Base-by-base conservation (phyloP, 2,888 invertebrate genomes). In the Rapana venosa region DNA sequence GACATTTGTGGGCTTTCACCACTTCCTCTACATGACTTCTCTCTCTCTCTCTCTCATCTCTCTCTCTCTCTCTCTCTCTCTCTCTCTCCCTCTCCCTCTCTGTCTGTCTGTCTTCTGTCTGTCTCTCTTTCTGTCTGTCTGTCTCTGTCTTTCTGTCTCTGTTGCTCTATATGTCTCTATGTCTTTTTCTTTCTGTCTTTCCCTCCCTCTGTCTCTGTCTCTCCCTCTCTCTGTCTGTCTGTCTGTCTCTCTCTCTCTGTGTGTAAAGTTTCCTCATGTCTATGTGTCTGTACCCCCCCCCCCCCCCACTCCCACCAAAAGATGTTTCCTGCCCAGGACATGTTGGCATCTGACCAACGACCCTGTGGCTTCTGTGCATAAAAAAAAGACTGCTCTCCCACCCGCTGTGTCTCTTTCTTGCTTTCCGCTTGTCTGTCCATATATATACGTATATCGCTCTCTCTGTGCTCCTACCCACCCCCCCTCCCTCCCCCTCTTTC, bases 41-140 rank as follows among this genome's bases (percentile, higher is more conserved):
- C 66, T 66, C 66, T 66, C 20, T 81, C 81, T 81, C 81, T 26
- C 32, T 81, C 81, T 81, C n/a, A n/a, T n/a, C 20, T 81, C 32
- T 81, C 20, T 81, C 81, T 81, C 15, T 81, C 81, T 81, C 20
- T 81, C 32, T 81, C 20, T 81, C 81, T 81, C 15, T 81, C 81
- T 81, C 81, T 81, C 81, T 81, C 81, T 81, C 81, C 15, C 81
- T 81, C 81, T 81, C 81, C 17, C 81, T 81, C 81, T 26, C 86
- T 58, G 8, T 26, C 81, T 66, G 5, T 66, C 66, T 66, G 5
- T 66, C 66, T 66, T 13, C 2, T 26, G 17, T 2, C 26, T 26
- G 1, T 26, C 26, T 26, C 26, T 26, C 13, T 1, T 1, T 2
- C 66, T 22, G 20, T 66, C 66, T 66, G 20, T 66, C 66, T 66